Percentiles rank a stretch among this genome's conserved stretches.
Conservation (phyloP, 2,113 vertebrate species). For the Phaethon lepturus region DNA sequence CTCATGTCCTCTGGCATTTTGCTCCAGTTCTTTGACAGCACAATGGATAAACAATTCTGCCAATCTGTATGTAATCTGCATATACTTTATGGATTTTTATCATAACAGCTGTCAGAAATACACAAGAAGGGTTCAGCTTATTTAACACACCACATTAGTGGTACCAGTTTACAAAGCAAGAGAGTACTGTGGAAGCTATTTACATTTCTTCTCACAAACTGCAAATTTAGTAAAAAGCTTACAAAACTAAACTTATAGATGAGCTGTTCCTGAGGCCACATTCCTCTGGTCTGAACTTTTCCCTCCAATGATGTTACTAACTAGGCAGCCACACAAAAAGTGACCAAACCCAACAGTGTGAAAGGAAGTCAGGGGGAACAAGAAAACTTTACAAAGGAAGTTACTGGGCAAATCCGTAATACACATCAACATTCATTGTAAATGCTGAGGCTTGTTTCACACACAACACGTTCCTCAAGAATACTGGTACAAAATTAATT, state of each 20-base stretch:
- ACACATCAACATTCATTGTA: not conserved
- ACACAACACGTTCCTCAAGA: not conserved
- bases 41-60: not conserved
- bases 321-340: not conserved
- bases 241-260: fast-evolving
- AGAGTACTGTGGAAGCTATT: not conserved
- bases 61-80: not conserved
- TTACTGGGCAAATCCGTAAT: not conserved
- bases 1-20: not conserved
- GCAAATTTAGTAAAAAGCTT: not conserved
- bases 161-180: not conserved
- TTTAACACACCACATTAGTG: not conserved
- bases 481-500: not conserved
- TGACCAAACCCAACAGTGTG: not conserved
- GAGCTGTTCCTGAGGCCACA: not conserved
- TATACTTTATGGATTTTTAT: not conserved
- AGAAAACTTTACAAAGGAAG: not conserved
- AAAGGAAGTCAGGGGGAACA: not conserved
- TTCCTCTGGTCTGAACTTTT: not conserved
- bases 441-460: not conserved
- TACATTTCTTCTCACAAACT: not conserved
- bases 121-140: not conserved
- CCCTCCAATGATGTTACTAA: not conserved
- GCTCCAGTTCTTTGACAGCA: not conserved
- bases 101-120: not conserved